A percentile compares a stretch with the other conserved stretches of the same genome.
Evolutionary conservation across 2,888 invertebrate genomes (phyloP).

Genomic region (Agrochola lychnidis): DNA sequence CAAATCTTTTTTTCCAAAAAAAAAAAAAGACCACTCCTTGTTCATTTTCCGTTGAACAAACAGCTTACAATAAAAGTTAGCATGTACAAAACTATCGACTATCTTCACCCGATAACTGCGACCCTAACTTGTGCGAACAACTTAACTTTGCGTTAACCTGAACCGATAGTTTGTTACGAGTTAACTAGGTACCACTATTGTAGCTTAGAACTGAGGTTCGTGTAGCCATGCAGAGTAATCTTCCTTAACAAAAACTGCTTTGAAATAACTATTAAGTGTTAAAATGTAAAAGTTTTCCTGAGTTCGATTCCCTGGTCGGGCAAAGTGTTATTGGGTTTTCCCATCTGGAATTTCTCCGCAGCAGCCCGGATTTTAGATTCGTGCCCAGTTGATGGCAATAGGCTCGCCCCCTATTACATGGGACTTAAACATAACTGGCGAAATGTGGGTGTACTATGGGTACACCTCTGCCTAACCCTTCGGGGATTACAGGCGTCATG

Average conservation of each 20-base stretch:
- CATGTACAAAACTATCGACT: slow-evolving; percentile 35
- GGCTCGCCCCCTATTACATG: too few species aligned
- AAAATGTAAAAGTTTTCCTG: background rate
- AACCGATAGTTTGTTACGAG: slow-evolving; percentile 37
- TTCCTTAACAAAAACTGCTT: background rate
- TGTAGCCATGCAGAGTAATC: slow-evolving; percentile 4
- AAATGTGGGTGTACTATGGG: too few species aligned
- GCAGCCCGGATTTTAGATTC: too few species aligned
- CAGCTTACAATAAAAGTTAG: slow-evolving; percentile 34
- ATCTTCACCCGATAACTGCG: slow-evolving; percentile 18
- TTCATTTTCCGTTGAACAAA: background rate
- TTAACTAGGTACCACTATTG: slow-evolving; percentile 18
- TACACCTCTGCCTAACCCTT: background rate
- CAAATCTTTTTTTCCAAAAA: background rate
- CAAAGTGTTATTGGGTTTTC: too few species aligned
- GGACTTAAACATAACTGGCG: too few species aligned
- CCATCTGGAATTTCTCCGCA: too few species aligned
- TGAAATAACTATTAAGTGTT: background rate
- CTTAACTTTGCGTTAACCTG: slow-evolving; percentile 33
- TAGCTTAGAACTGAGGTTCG: slow-evolving; percentile 17
- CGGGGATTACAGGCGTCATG: too few species aligned
- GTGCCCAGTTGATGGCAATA: too few species aligned
- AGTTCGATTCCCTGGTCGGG: too few species aligned
- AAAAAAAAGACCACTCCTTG: background rate
- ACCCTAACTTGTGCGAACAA: slow-evolving; percentile 38